phyloP scores from a whole-genome alignment of 1,140 invertebrate species.

The Proctacanthus coquilletti region DNA sequence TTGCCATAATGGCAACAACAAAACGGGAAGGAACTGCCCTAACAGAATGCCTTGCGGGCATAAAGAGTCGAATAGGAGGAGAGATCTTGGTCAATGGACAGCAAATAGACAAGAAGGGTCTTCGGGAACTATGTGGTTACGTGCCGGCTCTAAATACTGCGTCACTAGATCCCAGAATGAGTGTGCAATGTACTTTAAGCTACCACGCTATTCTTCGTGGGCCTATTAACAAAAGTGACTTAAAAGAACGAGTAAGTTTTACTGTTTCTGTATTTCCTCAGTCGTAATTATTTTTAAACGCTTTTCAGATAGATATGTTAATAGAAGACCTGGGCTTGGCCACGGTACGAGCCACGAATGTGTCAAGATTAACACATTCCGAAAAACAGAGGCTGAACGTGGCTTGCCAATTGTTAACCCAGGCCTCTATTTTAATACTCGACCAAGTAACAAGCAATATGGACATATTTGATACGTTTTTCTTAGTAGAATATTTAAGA shows the following conservation, averaged over 20 bases:
- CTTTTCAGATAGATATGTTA: constrained; percentile 55
- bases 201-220: constrained; percentile 60
- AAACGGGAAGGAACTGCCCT: constrained; percentile 65
- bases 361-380: constrained; percentile 64
- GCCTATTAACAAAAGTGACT: constrained; percentile 41
- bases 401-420: constrained; percentile 70
- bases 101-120: constrained; percentile 47
- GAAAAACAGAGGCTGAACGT: constrained; percentile 72
- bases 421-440: constrained; percentile 67
- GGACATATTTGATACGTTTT: constrained; percentile 94
- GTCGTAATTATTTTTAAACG: constrained; percentile 14
- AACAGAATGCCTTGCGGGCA: constrained; percentile 64
- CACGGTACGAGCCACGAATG: constrained; percentile 63
- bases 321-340: constrained; percentile 82
- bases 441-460: constrained; percentile 84
- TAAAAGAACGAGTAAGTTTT: constrained; percentile 39
- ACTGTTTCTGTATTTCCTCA: constrained; percentile 1
- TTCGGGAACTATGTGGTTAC: constrained; percentile 39
- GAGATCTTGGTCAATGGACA: constrained; percentile 80
- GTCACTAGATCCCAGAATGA: constrained; percentile 49
- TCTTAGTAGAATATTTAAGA: constrained; percentile 81
- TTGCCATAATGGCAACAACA: constrained; percentile 76
- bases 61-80: constrained; percentile 48
- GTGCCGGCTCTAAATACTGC: constrained; percentile 24
- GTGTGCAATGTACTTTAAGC: constrained; percentile 62